Evolutionary conservation across 2,888 invertebrate genomes (phyloP).

Genomic region (Vesta saturnalis): DNA sequence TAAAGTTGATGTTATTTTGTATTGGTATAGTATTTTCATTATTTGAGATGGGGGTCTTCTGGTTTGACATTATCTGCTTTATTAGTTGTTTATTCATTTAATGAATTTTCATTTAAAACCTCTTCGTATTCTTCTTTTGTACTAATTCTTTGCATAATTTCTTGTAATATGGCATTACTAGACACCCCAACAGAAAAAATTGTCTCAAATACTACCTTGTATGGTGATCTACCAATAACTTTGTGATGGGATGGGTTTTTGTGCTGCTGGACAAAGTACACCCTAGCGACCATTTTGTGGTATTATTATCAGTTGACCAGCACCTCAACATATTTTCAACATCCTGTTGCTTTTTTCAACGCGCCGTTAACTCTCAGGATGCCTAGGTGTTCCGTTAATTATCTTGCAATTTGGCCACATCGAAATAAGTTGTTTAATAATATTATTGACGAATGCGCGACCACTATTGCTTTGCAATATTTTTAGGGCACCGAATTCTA

Average conservation of each 20-base stretch:
- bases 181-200: not conserved
- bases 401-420: no score
- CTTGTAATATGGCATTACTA: not conserved
- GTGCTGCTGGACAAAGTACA: not conserved
- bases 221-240: not conserved
- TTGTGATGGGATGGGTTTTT: not conserved
- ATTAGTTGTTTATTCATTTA: not conserved
- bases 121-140: not conserved
- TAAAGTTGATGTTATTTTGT: not conserved
- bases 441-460: not conserved
- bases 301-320: not conserved
- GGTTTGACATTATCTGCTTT: not conserved
- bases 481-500: no score
- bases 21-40: not conserved
- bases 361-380: not conserved
- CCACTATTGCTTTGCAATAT: no score
- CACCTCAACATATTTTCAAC: not conserved
- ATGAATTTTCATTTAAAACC: not conserved
- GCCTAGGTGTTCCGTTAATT: not conserved
- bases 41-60: not conserved
- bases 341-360: not conserved
- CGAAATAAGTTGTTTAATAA: not conserved
- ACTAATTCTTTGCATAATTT: not conserved
- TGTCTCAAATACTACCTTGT: not conserved
- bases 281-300: not conserved